These are phyloP conservation scores for Caenorhabditis sp. DNA, from an alignment of 2,888 invertebrate species.

Conservation along the genomic window DNA sequence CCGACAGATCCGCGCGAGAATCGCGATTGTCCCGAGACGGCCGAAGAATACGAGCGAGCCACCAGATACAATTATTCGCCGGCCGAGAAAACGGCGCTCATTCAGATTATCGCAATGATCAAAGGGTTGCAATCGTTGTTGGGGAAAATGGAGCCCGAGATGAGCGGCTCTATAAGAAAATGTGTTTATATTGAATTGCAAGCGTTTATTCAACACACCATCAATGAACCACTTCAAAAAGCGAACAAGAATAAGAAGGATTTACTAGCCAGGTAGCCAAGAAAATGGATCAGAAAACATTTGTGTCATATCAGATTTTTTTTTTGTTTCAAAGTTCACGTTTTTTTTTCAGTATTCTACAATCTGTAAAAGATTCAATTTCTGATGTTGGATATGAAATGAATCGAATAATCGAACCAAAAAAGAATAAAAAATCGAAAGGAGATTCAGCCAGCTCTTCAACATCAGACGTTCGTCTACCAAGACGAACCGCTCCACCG, in stretches of 20 bases:
- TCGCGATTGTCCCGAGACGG: constrained; percentile 85
- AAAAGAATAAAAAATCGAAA: constrained; percentile 32
- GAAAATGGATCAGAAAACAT: too few relatives aligned
- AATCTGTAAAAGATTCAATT: constrained; percentile 94
- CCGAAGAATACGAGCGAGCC: constrained; percentile 95
- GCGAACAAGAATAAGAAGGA: constrained; percentile 98
- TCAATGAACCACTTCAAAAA: constrained; percentile 91
- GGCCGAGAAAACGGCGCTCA: constrained; percentile 95
- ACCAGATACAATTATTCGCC: constrained; percentile 90
- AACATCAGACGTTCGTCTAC: constrained; percentile 89
- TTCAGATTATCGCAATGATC: constrained; percentile 89
- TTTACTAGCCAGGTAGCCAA: constrained; percentile 76
- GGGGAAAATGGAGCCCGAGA: constrained; percentile 96
- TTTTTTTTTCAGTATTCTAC: constrained; percentile 82
- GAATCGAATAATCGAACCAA: constrained; percentile 17
- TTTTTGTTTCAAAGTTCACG: too few relatives aligned
- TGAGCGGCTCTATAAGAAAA: constrained; percentile 82
- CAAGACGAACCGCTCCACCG: constrained; percentile 84
- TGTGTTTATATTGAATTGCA: constrained; percentile 95
- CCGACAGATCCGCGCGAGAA: constrained; percentile 97
- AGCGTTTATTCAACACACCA: constrained; percentile 86
- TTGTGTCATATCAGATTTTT: too few relatives aligned
- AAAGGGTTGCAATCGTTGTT: constrained; percentile 95
- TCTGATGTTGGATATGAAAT: constrained; percentile 79
- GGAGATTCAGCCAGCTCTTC: constrained; percentile 57